Evolutionary conservation across 1,140 invertebrate species (phyloP).

Genomic region (Bradysia coprophila): DNA sequence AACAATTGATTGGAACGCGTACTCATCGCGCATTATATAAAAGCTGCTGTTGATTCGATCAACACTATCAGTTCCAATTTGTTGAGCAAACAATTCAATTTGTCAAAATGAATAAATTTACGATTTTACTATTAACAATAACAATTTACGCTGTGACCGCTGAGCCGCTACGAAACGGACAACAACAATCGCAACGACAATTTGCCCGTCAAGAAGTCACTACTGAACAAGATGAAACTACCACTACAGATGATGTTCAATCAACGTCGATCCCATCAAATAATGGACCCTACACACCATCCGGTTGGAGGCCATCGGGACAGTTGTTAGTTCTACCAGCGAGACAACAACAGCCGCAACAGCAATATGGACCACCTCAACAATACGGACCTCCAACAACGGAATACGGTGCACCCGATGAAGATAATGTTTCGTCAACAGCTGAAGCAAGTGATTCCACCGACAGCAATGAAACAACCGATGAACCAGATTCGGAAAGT

Average conservation of each 20-base stretch:
- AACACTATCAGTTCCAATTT: not conserved
- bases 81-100: not conserved
- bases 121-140: not conserved
- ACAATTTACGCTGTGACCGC: not conserved
- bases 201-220: not conserved
- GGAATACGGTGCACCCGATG: not conserved
- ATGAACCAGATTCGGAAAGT: not conserved
- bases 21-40: not conserved
- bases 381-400: not conserved
- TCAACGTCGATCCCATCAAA: not conserved
- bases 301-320: not conserved
- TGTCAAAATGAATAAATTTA: not conserved
- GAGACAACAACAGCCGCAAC: not conserved
- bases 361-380: not conserved
- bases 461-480: not conserved
- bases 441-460: not conserved
- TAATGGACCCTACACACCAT: not conserved
- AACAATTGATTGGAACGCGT: not conserved
- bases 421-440: not conserved
- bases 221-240: not conserved
- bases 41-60: not conserved
- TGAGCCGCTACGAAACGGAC: not conserved
- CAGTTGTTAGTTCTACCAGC: not conserved
- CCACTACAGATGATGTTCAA: not conserved
- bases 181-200: not conserved